These are phyloP conservation scores for Triplophysa dalaica DNA, from an alignment of 2,113 vertebrate species.

Conservation along the genomic window DNA sequence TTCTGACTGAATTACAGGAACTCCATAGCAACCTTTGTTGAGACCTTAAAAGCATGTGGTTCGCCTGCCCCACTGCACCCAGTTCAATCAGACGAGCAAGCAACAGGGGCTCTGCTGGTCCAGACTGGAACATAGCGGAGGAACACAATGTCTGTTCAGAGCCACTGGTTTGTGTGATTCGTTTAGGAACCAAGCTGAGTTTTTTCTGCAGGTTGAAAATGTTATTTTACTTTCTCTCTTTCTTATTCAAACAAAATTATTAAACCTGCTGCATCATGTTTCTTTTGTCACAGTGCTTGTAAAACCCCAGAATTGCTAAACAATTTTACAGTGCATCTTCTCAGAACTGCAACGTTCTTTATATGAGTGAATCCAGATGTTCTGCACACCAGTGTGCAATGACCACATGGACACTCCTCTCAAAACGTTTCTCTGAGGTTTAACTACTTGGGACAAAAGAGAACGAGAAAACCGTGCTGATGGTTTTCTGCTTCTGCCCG, in stretches of 20 bases:
- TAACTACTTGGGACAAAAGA: slow-evolving; percentile 10
- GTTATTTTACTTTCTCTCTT: neutral
- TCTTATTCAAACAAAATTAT: neutral
- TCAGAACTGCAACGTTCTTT: slow-evolving; percentile 9
- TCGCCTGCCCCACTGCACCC: slow-evolving; percentile 12
- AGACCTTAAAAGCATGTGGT: neutral
- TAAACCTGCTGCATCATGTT: neutral
- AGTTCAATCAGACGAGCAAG: neutral
- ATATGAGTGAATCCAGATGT: slow-evolving; percentile 47
- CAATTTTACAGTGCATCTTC: slow-evolving; percentile 19
- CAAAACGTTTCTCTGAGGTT: neutral
- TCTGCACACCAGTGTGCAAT: neutral
- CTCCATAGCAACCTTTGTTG: slow-evolving; percentile 46
- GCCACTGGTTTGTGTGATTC: slow-evolving; percentile 44
- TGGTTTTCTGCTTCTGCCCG: slow-evolving; percentile 4
- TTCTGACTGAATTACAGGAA: neutral
- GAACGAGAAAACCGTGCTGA: neutral
- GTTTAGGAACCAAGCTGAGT: slow-evolving; percentile 12
- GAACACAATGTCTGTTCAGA: slow-evolving; percentile 30
- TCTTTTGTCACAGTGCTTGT: slow-evolving; percentile 1
- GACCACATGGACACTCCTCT: slow-evolving; percentile 17
- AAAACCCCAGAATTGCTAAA: neutral
- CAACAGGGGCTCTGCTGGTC: slow-evolving; percentile 6
- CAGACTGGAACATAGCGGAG: slow-evolving; percentile 18
- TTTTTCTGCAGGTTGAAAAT: neutral